These are phyloP conservation scores for Leptodactylus fuscus DNA, from an alignment of 2,113 vertebrate genomes.

Conservation along the genomic window DNA sequence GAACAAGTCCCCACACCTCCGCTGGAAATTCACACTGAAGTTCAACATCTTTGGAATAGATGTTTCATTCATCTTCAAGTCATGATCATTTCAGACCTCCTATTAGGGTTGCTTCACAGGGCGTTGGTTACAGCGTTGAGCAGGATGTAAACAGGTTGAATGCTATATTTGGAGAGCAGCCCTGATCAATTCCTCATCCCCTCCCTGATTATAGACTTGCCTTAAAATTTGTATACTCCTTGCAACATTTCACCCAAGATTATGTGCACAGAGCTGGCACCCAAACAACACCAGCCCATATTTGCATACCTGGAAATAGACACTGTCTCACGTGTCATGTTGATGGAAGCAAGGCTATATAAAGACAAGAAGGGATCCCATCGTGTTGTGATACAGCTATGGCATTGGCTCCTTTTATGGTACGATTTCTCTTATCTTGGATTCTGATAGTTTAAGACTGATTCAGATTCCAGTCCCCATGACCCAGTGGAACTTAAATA, in stretches of 20 bases:
- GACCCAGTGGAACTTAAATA: neutral
- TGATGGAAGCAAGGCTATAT: neutral
- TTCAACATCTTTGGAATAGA: conserved; percentile 47
- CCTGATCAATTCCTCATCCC: neutral
- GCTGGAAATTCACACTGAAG: conserved; percentile 23
- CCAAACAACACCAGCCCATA: neutral
- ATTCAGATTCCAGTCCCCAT: too few species aligned
- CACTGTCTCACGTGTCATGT: neutral
- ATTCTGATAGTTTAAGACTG: too few species aligned
- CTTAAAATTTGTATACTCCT: neutral
- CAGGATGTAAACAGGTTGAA: neutral
- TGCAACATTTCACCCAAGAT: neutral
- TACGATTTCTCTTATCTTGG: too few species aligned
- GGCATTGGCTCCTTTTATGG: neutral
- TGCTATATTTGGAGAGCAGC: neutral
- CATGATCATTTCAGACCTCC: neutral
- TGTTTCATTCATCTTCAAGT: neutral
- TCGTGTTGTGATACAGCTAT: neutral
- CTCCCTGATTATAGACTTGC: neutral
- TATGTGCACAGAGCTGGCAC: neutral
- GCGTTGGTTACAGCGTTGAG: neutral
- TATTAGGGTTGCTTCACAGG: neutral
- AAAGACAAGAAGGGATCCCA: neutral
- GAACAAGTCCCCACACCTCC: conserved; percentile 21
- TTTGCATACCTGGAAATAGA: neutral